A percentile compares a stretch with the other conserved stretches of the same genome.
These are phyloP conservation scores for Odontocerum albicorne DNA, from an alignment of 2,888 invertebrate species.

Conservation along the genomic window DNA sequence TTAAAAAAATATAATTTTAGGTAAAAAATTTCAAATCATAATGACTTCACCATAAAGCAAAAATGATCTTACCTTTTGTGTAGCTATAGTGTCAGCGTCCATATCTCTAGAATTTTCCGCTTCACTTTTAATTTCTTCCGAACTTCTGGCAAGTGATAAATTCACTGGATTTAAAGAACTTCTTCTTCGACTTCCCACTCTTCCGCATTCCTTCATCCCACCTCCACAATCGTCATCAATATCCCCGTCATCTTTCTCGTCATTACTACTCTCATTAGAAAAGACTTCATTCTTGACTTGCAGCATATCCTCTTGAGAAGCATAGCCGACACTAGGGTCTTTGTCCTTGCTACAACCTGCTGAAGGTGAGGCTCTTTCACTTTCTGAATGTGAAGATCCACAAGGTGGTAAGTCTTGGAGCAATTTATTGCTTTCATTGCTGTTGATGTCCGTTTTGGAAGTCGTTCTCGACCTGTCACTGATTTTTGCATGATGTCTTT, in stretches of 20 bases:
- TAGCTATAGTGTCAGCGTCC: slow-evolving; percentile 55
- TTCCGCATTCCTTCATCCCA: slow-evolving; percentile 55
- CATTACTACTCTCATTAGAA: slow-evolving; percentile 55
- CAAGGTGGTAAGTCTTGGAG: slow-evolving; percentile 52
- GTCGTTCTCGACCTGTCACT: slow-evolving; percentile 55
- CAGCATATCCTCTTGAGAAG: slow-evolving; percentile 49
- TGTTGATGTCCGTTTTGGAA: slow-evolving; percentile 56
- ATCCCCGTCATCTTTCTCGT: slow-evolving; percentile 57
- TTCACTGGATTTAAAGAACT: slow-evolving; percentile 84
- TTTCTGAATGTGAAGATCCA: slow-evolving; percentile 56
- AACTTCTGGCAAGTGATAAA: slow-evolving; percentile 64
- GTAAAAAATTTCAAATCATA: too few relatives aligned
- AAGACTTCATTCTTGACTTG: slow-evolving; percentile 57
- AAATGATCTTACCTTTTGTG: slow-evolving; percentile 57
- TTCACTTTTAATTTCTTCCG: slow-evolving; percentile 61
- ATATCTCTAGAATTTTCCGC: slow-evolving; percentile 58
- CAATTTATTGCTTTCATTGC: slow-evolving; percentile 55
- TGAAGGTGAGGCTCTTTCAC: slow-evolving; percentile 52
- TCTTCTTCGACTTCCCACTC: slow-evolving; percentile 63
- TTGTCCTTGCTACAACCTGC: slow-evolving; percentile 56
- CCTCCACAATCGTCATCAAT: slow-evolving; percentile 46
- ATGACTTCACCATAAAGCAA: too few relatives aligned
- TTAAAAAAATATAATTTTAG: slow-evolving; percentile 6
- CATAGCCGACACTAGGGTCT: slow-evolving; percentile 39
- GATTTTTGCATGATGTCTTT: slow-evolving; percentile 50